Evolutionary conservation across 1,140 invertebrate species (phyloP).

Genomic region (Tribolium madens): DNA sequence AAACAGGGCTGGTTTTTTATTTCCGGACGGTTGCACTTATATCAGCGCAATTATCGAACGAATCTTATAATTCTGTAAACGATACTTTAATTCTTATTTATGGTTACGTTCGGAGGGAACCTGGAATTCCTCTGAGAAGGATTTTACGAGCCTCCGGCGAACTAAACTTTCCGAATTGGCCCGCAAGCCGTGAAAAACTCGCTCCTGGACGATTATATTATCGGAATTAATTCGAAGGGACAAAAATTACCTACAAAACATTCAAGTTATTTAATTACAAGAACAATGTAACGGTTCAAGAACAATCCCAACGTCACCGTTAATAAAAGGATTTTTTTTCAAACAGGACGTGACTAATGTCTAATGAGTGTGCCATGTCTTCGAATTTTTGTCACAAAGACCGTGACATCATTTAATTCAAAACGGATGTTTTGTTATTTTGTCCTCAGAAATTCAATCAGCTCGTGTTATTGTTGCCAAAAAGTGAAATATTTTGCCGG

Average conservation of each 20-base stretch:
- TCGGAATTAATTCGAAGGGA: neutral
- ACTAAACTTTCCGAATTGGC: neutral
- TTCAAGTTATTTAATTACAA: slow-evolving; percentile 24
- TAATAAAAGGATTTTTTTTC: slow-evolving; percentile 32
- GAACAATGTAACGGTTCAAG: slow-evolving; percentile 1
- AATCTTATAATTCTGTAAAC: slow-evolving; percentile 32
- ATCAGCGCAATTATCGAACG: slow-evolving; percentile 18
- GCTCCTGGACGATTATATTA: neutral
- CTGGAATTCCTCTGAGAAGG: neutral
- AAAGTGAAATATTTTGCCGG: slow-evolving; percentile 2
- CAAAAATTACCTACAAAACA: neutral
- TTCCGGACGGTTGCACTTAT: neutral
- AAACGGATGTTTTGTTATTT: slow-evolving; percentile 20
- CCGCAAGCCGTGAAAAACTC: slow-evolving; percentile 19
- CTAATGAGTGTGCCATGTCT: slow-evolving; percentile 26
- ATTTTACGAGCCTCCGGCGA: slow-evolving; percentile 15
- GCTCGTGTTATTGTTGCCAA: slow-evolving; percentile 13
- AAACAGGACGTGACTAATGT: slow-evolving; percentile 12
- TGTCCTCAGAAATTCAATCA: slow-evolving; percentile 21
- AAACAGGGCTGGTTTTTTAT: neutral
- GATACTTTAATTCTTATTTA: slow-evolving; percentile 39
- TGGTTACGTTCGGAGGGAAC: slow-evolving; percentile 10
- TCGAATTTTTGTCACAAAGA: slow-evolving; percentile 17
- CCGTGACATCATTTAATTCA: slow-evolving; percentile 25
- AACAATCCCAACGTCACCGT: slow-evolving; percentile 14